Base-by-base conservation (phyloP, 2,888 invertebrate genomes). In the Orchesella flavescens region DNA sequence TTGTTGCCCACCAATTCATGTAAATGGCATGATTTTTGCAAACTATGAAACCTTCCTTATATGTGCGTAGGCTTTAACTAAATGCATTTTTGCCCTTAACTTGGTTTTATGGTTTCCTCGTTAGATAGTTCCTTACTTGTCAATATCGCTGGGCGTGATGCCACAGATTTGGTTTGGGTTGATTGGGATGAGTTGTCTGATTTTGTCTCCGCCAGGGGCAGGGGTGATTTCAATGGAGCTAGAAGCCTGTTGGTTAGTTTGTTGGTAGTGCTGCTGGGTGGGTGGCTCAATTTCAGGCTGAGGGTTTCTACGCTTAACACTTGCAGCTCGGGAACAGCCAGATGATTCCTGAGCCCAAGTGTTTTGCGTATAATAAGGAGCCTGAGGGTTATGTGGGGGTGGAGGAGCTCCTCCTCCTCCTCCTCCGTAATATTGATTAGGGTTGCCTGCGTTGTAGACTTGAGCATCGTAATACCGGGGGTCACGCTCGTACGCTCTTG, bases 141-240 rank as follows among this genome's bases (percentile, higher is more conserved):
- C 99, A 91, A 99, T 99, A 92, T 97, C 98, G 90, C 97, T 97
- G 78, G 97, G 97, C 89, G 97, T 97, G 91, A 96, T 95, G 43
- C 88, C 88, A 75, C 88, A 88, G 53, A 88, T 96, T 96, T 88
- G 88, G 66, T 88, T 88, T 13, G 88, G 87, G 72, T 88, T 88
- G 76, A 87, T 86, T 34, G 87, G 88, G 49, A 88, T 87, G 44
- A 88, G 69, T 75, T 87, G 87, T 71, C 87, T 78, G 53, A 88
- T 88, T 46, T 86, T 86, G 19, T 84, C 84, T 46, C 85, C 86
- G 21, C 83, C 84, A 66, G 76, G 81, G 24, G 83, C 80, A 17
- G 77, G 19, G 5, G 34, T 34, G 34, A 34, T 34, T 34, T 66
- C 66, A 12, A 63, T 61, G 17, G 61, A 61, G 57, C 59, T 86